Evolutionary conservation across 2,888 invertebrate genomes (phyloP).

Genomic region (Troides oblongomaculatus): DNA sequence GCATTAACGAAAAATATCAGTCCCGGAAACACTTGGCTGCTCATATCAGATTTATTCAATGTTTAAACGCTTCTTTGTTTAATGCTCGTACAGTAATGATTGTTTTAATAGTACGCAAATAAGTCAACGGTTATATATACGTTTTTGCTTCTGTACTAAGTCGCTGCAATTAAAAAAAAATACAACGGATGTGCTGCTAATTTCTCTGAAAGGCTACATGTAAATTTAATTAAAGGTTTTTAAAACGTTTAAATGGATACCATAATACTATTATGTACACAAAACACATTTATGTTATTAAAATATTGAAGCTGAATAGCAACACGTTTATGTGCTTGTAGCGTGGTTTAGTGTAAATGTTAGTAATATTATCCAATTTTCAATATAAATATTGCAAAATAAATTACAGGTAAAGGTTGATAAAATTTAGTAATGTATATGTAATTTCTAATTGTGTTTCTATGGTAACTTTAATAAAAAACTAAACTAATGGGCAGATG

Average conservation of each 20-base stretch:
- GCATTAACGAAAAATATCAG: slow-evolving; percentile 76
- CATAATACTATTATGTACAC: no score
- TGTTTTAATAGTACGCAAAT: not conserved
- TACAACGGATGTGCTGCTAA: not conserved
- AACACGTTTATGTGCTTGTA: not conserved
- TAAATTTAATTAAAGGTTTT: no score
- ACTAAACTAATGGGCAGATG: slow-evolving; percentile 60
- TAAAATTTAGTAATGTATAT: no score
- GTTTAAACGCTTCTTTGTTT: slow-evolving; percentile 52
- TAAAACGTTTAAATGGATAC: no score
- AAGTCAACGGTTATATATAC: no score
- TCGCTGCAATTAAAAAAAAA: not conserved
- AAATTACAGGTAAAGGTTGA: not conserved
- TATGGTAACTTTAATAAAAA: not conserved
- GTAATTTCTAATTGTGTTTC: not conserved
- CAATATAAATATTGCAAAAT: not conserved
- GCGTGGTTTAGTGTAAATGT: not conserved
- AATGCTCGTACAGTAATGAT: slow-evolving; percentile 1
- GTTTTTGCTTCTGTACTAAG: no score
- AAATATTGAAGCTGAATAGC: not conserved
- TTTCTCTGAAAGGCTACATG: not conserved
- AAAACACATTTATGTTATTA: not conserved
- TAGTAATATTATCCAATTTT: not conserved
- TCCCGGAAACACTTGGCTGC: slow-evolving; percentile 72
- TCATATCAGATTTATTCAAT: slow-evolving; percentile 67